Conservation (phyloP, 2,797 vertebrate species). For the Prionace glauca region DNA sequence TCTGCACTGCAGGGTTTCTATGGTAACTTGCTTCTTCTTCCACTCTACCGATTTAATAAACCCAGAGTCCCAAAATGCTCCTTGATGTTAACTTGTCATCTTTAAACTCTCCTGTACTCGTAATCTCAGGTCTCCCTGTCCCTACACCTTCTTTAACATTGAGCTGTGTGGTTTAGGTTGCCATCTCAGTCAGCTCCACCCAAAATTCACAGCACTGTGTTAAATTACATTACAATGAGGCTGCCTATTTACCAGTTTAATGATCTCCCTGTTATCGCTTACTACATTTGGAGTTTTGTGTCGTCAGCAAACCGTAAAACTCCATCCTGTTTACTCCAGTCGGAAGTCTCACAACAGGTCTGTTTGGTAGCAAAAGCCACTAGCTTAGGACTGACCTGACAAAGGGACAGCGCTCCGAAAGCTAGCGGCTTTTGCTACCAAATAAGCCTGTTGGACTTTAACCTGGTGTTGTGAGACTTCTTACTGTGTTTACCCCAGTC, state of each 20-base stretch:
- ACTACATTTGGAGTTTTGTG: background rate
- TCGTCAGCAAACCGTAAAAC: too few species aligned
- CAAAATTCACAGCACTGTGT: background rate
- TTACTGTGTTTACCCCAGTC: too few species aligned
- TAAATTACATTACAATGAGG: background rate
- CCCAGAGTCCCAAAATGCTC: background rate
- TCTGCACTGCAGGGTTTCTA: too few species aligned
- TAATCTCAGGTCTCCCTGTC: background rate
- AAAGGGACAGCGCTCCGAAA: too few species aligned
- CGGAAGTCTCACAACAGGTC: too few species aligned
- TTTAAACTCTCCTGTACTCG: background rate
- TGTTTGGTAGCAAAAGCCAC: too few species aligned
- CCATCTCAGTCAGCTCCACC: background rate
- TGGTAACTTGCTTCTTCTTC: too few species aligned
- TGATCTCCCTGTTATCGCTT: background rate
- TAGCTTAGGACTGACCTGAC: too few species aligned
- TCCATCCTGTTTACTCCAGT: background rate
- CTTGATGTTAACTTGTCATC: background rate
- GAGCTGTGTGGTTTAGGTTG: background rate
- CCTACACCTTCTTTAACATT: background rate
- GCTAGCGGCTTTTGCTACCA: too few species aligned
- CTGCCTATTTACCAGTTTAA: background rate
- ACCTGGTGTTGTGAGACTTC: too few species aligned
- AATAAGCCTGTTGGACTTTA: too few species aligned
- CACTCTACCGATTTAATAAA: background rate